phyloP scores from a whole-genome alignment of 2,888 invertebrate species.

The Thereva nobilitata region DNA sequence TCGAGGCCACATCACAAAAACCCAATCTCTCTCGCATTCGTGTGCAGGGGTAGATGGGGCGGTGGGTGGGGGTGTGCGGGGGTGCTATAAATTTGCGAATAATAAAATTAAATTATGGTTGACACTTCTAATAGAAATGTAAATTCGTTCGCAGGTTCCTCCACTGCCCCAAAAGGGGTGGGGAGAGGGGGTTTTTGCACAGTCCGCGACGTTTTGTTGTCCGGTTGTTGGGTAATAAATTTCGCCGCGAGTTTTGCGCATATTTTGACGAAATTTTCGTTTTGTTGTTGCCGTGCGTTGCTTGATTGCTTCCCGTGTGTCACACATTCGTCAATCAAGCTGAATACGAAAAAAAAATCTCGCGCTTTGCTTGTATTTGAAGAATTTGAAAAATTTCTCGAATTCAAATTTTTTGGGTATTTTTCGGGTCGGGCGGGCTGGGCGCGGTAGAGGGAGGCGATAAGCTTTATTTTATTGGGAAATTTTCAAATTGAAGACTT shows the following conservation, averaged over 20 bases:
- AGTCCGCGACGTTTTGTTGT: slow-evolving; percentile 7
- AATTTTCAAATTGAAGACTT: background rate
- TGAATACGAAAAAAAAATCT: background rate
- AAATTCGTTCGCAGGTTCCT: slow-evolving; percentile 20
- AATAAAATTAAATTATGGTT: slow-evolving; percentile 32
- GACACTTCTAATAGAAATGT: slow-evolving; percentile 31
- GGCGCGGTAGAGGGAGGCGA: background rate
- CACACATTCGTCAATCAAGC: slow-evolving; percentile 33
- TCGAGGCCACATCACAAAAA: background rate
- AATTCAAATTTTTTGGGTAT: slow-evolving; percentile 8
- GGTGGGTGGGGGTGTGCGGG: too few species aligned
- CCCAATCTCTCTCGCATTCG: background rate
- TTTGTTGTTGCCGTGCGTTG: slow-evolving; percentile 13
- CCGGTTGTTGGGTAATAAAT: slow-evolving; percentile 30
- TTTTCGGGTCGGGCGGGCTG: background rate
- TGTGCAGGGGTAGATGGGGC: too few species aligned
- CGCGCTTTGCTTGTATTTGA: too few species aligned
- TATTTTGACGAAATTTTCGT: background rate
- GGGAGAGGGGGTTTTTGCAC: background rate
- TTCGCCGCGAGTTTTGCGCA: slow-evolving; percentile 13
- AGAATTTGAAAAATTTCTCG: slow-evolving; percentile 5
- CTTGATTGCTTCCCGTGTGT: slow-evolving; percentile 20
- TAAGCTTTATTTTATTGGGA: background rate
- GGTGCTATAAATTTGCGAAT: slow-evolving; percentile 19
- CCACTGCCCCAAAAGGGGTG: background rate